A percentile compares a stretch with the other conserved stretches of the same genome.
These are phyloP conservation scores for Glyphotaelius pellucidus DNA, from an alignment of 2,888 invertebrate species.

Conservation along the genomic window DNA sequence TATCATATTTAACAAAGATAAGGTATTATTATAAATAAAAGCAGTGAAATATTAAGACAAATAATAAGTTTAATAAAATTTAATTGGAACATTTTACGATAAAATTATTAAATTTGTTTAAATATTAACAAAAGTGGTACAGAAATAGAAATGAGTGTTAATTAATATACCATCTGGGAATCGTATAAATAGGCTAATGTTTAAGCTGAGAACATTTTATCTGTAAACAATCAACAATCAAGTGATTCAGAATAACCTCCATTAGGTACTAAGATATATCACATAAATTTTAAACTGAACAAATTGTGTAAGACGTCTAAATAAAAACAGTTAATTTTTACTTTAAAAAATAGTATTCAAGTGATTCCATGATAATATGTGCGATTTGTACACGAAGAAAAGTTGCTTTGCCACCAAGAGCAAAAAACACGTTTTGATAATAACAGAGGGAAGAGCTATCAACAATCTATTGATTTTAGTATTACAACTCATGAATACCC, in stretches of 20 bases:
- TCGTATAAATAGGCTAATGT: neutral
- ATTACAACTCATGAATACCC: slow-evolving; percentile 35
- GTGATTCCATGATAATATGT: slow-evolving; percentile 38
- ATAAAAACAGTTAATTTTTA: neutral
- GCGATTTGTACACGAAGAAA: slow-evolving; percentile 39
- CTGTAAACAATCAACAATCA: neutral
- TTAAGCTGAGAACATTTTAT: neutral
- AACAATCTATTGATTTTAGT: slow-evolving; percentile 48
- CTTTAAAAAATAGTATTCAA: neutral
- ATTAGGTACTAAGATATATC: neutral
- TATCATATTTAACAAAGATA: neutral
- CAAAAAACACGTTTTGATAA: slow-evolving; percentile 15
- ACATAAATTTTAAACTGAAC: neutral
- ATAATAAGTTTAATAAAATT: neutral
- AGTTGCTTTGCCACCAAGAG: slow-evolving; percentile 31
- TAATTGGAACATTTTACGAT: neutral
- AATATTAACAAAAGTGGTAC: neutral
- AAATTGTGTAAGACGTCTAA: neutral
- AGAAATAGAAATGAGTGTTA: neutral
- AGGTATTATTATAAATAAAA: neutral
- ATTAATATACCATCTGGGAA: neutral
- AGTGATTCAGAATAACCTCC: neutral
- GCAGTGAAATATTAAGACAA: neutral
- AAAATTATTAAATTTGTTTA: neutral
- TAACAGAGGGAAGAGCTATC: slow-evolving; percentile 37